A percentile compares a stretch with the other conserved stretches of the same genome.
phyloP scores from a whole-genome alignment of 2,888 invertebrate species.

The Pomacea canaliculata region DNA sequence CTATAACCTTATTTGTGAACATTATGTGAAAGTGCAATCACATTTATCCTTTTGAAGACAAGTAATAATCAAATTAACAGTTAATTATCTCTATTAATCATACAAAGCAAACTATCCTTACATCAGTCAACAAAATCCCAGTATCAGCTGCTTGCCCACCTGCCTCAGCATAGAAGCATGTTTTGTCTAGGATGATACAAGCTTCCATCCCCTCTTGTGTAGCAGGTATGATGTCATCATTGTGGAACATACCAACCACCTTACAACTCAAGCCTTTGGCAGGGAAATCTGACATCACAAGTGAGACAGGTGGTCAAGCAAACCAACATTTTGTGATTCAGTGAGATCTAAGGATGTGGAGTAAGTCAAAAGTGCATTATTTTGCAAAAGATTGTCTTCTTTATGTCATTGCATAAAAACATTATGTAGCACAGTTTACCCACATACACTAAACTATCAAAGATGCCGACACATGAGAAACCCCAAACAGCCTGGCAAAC shows the following conservation, averaged over 20 bases:
- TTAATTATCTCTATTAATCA: too few relatives aligned
- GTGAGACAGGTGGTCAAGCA: too few relatives aligned
- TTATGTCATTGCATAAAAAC: too few relatives aligned
- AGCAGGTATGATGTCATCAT: slow-evolving; percentile 2
- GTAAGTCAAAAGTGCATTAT: too few relatives aligned
- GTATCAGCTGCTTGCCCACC: slow-evolving; percentile 98
- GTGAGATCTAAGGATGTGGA: too few relatives aligned
- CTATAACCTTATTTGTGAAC: neutral
- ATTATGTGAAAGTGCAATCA: neutral
- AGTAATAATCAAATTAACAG: neutral
- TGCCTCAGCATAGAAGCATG: slow-evolving; percentile 96
- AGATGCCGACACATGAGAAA: too few relatives aligned
- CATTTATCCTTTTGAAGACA: neutral
- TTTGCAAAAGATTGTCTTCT: too few relatives aligned
- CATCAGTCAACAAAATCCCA: slow-evolving; percentile 72
- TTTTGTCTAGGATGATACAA: slow-evolving; percentile 81
- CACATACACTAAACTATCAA: too few relatives aligned
- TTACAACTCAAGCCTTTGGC: slow-evolving; percentile 24
- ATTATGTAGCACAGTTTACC: too few relatives aligned
- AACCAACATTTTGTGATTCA: too few relatives aligned
- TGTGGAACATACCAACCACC: slow-evolving; percentile 28
- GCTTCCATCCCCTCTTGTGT: slow-evolving; percentile 4
- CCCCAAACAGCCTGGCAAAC: too few relatives aligned
- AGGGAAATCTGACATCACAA: slow-evolving; percentile 25
- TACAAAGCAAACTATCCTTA: too few relatives aligned